These are phyloP conservation scores for Corvus moneduloides DNA, from an alignment of 2,113 vertebrate species.

Conservation along the genomic window DNA sequence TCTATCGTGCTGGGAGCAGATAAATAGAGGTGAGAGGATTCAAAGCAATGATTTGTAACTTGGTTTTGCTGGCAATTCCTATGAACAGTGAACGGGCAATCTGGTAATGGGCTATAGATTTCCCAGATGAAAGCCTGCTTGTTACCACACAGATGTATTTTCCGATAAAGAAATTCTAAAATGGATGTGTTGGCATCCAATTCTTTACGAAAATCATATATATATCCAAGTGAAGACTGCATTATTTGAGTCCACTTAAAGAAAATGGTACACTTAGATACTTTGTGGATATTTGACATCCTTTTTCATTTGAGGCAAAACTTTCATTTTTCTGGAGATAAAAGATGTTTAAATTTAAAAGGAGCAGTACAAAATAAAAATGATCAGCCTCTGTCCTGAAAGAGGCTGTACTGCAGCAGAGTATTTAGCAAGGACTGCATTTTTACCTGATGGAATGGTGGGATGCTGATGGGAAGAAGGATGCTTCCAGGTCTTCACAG, in stretches of 20 bases:
- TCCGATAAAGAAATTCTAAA: neutral
- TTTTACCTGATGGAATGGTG: neutral
- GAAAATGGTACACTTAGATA: neutral
- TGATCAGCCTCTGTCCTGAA: neutral
- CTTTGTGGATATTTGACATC: neutral
- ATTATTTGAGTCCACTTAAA: neutral
- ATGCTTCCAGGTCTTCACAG: neutral
- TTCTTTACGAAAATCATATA: neutral
- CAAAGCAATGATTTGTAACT: conserved; percentile 53
- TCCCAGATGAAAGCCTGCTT: neutral
- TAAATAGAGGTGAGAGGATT: conserved; percentile 44
- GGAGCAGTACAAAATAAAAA: neutral
- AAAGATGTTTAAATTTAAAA: neutral
- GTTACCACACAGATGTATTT: neutral
- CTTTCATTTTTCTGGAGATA: neutral
- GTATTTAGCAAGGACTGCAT: neutral
- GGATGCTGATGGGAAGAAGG: neutral
- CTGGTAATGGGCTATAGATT: neutral
- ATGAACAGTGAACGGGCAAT: neutral
- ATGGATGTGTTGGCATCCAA: neutral
- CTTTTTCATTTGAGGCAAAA: neutral
- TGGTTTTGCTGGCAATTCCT: conserved; percentile 17
- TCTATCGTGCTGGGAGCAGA: neutral
- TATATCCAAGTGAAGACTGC: neutral
- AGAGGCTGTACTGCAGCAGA: neutral